Conservation (phyloP, 2,797 vertebrate species). For the Enteromius thamalakanensis region DNA sequence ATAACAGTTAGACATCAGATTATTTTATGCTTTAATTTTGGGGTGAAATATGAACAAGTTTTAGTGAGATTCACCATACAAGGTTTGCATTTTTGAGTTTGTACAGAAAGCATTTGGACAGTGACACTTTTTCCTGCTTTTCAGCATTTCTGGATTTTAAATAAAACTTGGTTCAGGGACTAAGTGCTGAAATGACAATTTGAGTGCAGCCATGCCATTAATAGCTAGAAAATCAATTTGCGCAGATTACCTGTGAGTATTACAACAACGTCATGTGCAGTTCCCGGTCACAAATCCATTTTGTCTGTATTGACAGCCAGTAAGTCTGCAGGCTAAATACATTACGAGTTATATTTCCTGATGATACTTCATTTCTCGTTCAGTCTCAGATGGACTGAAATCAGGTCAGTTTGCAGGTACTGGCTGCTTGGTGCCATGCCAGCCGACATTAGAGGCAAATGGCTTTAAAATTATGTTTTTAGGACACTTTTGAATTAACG, state of each 20-base stretch:
- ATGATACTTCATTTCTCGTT: slow-evolving; percentile 7
- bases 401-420: slow-evolving; percentile 2
- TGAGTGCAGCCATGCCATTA: slow-evolving; percentile 7
- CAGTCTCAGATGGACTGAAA: neutral
- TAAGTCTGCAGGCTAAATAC: slow-evolving; percentile 31
- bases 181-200: slow-evolving; percentile 14
- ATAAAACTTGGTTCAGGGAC: slow-evolving; percentile 17
- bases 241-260: slow-evolving; percentile 32
- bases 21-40: neutral
- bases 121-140: slow-evolving; percentile 32
- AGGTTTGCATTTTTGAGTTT: neutral
- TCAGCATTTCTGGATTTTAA: slow-evolving; percentile 41
- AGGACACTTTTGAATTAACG: slow-evolving; percentile 6
- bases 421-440: neutral
- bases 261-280: slow-evolving; percentile 14
- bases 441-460: neutral
- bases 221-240: slow-evolving; percentile 38
- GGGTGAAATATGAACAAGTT: slow-evolving; percentile 8
- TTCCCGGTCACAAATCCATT: slow-evolving; percentile 10
- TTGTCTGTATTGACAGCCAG: slow-evolving; percentile 12
- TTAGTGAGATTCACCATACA: neutral
- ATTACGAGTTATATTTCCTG: slow-evolving; percentile 13
- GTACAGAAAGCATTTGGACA: slow-evolving; percentile 4
- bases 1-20: neutral
- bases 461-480: neutral